Evolutionary conservation across 2,888 invertebrate genomes (phyloP), one percentile per base, ranked within the genome.

Genomic region (Drosophila paramelanica): DNA sequence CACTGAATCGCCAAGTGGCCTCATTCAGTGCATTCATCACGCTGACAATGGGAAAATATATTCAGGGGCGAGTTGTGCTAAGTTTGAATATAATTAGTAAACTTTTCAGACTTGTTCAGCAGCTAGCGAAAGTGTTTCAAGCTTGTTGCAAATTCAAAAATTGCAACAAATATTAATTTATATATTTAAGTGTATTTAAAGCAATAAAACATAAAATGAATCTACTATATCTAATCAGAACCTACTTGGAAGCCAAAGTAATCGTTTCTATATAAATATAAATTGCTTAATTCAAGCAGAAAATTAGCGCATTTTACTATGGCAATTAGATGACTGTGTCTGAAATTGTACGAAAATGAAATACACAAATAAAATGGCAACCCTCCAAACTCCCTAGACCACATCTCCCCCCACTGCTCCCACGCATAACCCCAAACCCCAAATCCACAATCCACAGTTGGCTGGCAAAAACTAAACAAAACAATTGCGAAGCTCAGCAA

Each of bases 251-350:
- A 57, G 39, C 31, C 27, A 17, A 69, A 31, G 20, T 49, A 61
- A 68, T 61, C 53, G 14, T 45, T 25, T 43, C 27, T 14, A 27
- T 49, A 43, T 55, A 31, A 23, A 10, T 53, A 43, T 36, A 82
- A 79, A 71, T 75, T 66, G 68, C 78, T 69, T 81, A 62, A 84
- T 70, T 88, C 77, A 79, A 67, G 81, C 77, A 77, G 83, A 89
- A 89, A 89, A 88, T 89, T 79, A 77, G 77, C 70, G 75, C 73
- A 72, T 81, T 78, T 75, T 55, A 58, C 52, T 58, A 38, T 53
- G 59, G 68, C 82, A 82, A 82, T 82, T 88, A 82, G 82, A 85
- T 71, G 62, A 38, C 51, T 67, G 38, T 53, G 62, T 42, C 31
- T 62, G 23, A 72, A 66, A 55, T 31, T 60, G 25, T 46, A 23